phyloP scores from a whole-genome alignment of 2,888 invertebrate species.

The Calliphora vomitoria region DNA sequence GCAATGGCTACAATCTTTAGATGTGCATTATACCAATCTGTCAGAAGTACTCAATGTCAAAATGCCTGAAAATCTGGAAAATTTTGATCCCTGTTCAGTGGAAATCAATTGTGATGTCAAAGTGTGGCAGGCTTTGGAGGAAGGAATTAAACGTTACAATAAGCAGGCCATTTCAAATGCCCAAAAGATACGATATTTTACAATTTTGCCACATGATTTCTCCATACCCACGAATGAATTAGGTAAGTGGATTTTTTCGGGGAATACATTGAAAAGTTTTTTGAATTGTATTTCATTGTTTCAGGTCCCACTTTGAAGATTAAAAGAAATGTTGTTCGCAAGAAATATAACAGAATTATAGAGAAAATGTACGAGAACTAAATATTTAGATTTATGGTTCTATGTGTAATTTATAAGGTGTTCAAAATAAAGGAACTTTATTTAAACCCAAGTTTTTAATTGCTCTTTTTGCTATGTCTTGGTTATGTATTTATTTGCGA shows the following conservation, averaged over 20 bases:
- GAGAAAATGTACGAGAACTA: conserved; percentile 78
- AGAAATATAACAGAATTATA: conserved; percentile 89
- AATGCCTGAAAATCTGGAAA: conserved; percentile 73
- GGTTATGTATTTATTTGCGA: neutral
- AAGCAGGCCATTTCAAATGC: conserved; percentile 93
- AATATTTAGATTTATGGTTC: neutral
- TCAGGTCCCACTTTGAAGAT: conserved; percentile 93
- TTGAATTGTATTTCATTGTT: conserved; percentile 9
- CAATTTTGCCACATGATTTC: conserved; percentile 93
- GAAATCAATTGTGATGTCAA: conserved; percentile 86
- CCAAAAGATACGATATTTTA: conserved; percentile 94
- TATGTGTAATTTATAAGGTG: no score
- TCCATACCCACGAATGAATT: conserved; percentile 93
- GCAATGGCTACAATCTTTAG: conserved; percentile 89
- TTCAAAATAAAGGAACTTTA: no score
- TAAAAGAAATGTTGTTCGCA: conserved; percentile 90
- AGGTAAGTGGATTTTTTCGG: conserved; percentile 79
- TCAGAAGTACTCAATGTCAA: conserved; percentile 86
- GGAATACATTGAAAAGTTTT: conserved; percentile 74
- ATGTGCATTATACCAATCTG: conserved; percentile 87
- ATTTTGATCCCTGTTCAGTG: conserved; percentile 81
- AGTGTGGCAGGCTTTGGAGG: conserved; percentile 89
- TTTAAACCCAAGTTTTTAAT: no score
- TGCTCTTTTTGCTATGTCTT: no score
- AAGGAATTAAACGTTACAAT: conserved; percentile 91